These are phyloP conservation scores for Melanitta fusca DNA, from an alignment of 2,797 vertebrate species.

Conservation along the genomic window DNA sequence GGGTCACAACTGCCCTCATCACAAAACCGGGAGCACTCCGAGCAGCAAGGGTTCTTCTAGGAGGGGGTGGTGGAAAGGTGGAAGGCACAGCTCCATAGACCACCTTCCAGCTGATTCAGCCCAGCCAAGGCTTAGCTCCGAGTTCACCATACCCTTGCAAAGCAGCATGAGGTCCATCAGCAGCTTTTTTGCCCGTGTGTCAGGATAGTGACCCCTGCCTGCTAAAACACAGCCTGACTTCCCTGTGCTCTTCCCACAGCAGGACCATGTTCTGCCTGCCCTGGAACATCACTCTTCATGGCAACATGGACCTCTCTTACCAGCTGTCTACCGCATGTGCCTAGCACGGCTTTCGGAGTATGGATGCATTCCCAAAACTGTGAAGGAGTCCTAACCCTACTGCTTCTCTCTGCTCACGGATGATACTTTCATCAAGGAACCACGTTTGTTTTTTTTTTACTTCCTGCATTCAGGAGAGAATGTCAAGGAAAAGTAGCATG, in stretches of 20 bases:
- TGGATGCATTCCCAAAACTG: background rate
- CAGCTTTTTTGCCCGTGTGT: background rate
- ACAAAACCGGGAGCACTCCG: background rate
- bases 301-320: background rate
- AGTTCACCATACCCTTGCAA: background rate
- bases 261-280: conserved; percentile 70
- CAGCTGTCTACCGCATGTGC: conserved; percentile 50
- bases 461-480: background rate
- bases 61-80: background rate
- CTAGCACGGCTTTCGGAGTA: background rate
- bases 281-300: conserved; percentile 59
- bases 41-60: background rate
- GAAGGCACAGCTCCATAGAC: rapidly evolving
- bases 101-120: background rate
- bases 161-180: background rate
- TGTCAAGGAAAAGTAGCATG: background rate
- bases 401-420: background rate
- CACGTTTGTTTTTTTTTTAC: background rate
- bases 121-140: background rate
- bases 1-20: background rate
- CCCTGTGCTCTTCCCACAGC: conserved; percentile 67
- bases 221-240: background rate
- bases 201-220: background rate
- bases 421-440: background rate
- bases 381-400: background rate